These are phyloP conservation scores for Conger conger DNA, from an alignment of 2,113 vertebrate genomes.

Conservation along the genomic window DNA sequence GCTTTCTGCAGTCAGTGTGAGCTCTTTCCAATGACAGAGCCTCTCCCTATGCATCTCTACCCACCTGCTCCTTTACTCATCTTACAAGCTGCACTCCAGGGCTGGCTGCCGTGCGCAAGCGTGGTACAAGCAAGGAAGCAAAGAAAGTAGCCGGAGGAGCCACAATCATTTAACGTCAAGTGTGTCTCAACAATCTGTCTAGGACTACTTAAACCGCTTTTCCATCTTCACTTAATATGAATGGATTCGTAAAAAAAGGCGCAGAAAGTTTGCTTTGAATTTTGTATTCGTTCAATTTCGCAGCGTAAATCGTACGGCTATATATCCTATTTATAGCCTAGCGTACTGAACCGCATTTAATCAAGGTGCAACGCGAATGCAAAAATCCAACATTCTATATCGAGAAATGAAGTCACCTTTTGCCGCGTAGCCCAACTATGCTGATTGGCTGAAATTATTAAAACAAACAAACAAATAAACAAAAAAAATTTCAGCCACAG, in stretches of 20 bases:
- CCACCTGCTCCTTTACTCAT: conserved; percentile 76
- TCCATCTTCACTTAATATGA: background rate
- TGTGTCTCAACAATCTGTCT: conserved; percentile 2
- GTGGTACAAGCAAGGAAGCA: conserved; percentile 55
- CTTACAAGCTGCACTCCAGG: conserved; percentile 78
- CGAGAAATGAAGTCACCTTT: too few species aligned
- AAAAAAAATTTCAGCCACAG: too few species aligned
- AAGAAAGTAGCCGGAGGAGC: conserved; percentile 45
- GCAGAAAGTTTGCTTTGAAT: background rate
- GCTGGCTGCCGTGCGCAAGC: conserved; percentile 65
- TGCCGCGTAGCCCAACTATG: too few species aligned
- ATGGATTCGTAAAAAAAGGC: background rate
- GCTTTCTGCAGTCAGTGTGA: conserved; percentile 74
- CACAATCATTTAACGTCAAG: conserved; percentile 21
- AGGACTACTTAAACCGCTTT: background rate
- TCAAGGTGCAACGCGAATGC: too few species aligned
- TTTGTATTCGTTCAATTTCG: background rate
- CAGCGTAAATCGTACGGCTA: too few species aligned
- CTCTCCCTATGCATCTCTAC: conserved; percentile 74
- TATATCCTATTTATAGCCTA: too few species aligned
- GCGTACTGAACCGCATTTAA: too few species aligned
- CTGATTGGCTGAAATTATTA: too few species aligned
- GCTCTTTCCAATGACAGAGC: conserved; percentile 69
- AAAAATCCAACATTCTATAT: too few species aligned
- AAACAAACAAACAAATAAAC: too few species aligned